Base-by-base conservation (phyloP, 2,797 vertebrate genomes). In the Pseudopleuronectes americanus region DNA sequence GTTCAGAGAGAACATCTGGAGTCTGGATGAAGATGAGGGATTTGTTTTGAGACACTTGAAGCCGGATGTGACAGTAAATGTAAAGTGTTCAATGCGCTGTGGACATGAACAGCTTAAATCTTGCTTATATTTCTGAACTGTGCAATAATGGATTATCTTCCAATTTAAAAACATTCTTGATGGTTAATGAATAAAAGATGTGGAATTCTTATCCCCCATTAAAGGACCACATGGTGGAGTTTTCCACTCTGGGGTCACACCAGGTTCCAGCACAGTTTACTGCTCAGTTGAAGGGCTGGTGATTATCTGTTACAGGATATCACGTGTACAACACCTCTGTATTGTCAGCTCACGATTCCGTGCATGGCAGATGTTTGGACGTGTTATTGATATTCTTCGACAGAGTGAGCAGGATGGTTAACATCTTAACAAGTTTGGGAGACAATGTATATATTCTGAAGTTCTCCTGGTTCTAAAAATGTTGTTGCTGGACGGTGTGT, bases 111-210 rank as follows among this genome's bases (percentile, higher is more conserved):
- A 33, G 14, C 12, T 24, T 41, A 24, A 41, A 26, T 52, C 21
- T 3, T 48, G 5, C 28, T 47, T 23, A 6, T 47, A 1, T 9
- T 45, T 7, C 4, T 31, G 19, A 55, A 55, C 24, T 14, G 38
- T 22, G 24, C 13, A 45, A 45, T 45, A 45, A 16, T 19, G 22
- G 8, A 17, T 31, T 31, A 2, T 63, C 9, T 52, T 23, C 10
- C 16, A 41, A 41, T n/a, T 14, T 33, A 19, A n/a, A 47, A 38
- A 47, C 26, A 2, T 33, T 67, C 17, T 55, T 57, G 31, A 1
- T 28, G 45, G 49, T 24, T 26, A 41, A 58, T 43, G 43, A 57
- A 51, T 49, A 24, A 38, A 57, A 68, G 16, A 48, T 49, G 43
- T 48, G 31, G 56, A 68, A 57, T 58, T 47, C 9, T 38, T 48